Conservation (phyloP, 2,113 vertebrate genomes). For the Cynocephalus volans region DNA sequence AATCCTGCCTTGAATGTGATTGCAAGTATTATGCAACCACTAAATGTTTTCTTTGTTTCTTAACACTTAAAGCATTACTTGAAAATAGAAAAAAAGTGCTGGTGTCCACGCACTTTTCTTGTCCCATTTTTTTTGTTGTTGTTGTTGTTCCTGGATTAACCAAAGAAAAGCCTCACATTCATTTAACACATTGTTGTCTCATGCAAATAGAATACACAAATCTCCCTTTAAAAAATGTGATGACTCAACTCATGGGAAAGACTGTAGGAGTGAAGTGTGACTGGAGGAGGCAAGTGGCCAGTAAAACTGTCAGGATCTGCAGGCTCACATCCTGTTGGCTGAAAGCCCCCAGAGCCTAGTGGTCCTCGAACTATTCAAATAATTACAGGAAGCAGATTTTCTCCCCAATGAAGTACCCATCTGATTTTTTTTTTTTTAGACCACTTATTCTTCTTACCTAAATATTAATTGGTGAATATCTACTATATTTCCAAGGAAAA, state of each 20-base stretch:
- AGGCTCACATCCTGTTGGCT: background rate
- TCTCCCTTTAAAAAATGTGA: background rate
- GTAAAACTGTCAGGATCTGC: background rate
- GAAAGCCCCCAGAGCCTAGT: background rate
- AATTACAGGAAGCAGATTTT: background rate
- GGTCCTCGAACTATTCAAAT: background rate
- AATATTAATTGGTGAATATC: constrained; percentile 8
- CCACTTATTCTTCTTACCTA: constrained; percentile 3
- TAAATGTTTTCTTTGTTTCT: background rate
- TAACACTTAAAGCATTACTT: background rate
- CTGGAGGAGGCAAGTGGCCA: background rate
- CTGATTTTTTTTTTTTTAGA: constrained; percentile 26
- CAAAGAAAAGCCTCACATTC: background rate
- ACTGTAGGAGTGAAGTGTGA: background rate
- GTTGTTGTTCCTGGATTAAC: background rate
- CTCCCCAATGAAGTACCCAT: background rate
- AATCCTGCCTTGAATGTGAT: background rate
- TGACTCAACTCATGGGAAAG: background rate
- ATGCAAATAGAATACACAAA: background rate
- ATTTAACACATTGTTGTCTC: background rate
- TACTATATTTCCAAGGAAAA: constrained; percentile 23
- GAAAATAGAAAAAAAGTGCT: background rate
- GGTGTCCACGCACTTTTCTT: background rate
- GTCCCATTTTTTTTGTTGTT: background rate
- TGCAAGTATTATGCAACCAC: background rate